phyloP scores from a whole-genome alignment of 2,797 vertebrate species.

The Decapterus maruadsi region DNA sequence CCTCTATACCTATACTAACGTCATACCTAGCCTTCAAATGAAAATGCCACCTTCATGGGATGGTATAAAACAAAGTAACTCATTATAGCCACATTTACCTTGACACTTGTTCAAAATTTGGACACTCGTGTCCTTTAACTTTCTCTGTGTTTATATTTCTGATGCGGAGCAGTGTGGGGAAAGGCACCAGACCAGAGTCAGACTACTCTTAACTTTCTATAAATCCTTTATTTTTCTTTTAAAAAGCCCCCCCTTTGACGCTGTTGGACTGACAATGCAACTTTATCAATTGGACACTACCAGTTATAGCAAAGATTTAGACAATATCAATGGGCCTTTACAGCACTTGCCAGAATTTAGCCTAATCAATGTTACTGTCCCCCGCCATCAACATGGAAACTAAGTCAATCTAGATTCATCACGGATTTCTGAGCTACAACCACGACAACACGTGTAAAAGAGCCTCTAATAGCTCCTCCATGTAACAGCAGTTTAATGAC shows the following conservation, averaged over 20 bases:
- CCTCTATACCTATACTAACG: background rate
- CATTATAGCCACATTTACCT: slow-evolving; percentile 7
- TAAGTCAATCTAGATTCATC: background rate
- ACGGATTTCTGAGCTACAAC: background rate
- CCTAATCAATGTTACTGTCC: too few species aligned
- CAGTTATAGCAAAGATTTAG: background rate
- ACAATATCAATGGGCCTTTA: background rate
- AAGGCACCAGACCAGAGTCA: background rate
- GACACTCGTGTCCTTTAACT: background rate
- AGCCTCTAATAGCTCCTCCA: background rate
- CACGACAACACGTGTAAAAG: background rate
- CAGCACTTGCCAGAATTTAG: background rate
- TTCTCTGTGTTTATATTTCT: background rate
- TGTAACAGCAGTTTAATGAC: background rate
- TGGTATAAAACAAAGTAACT: background rate
- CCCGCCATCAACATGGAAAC: background rate
- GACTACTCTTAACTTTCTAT: background rate
- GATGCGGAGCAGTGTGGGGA: background rate
- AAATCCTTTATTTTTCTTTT: background rate
- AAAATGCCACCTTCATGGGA: slow-evolving; percentile 1
- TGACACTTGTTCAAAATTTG: background rate
- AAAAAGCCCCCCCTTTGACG: too few species aligned
- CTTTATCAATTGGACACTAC: background rate
- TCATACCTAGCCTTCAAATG: background rate
- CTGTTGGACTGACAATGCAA: background rate